Evolutionary conservation across 2,888 invertebrate species (phyloP).

Genomic region (Buathra laborator): DNA sequence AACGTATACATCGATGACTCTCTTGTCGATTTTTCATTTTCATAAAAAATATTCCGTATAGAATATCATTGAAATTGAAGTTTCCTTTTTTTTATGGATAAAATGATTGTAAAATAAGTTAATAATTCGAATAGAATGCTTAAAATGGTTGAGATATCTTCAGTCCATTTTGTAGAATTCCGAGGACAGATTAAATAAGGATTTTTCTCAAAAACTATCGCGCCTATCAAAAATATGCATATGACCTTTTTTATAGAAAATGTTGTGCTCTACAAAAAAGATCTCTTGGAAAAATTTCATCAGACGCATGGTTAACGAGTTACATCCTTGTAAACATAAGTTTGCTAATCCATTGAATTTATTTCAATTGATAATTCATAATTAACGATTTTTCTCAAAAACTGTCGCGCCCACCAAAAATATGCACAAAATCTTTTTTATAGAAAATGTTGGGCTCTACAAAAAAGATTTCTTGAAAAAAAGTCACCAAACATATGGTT

Average conservation of each 20-base stretch:
- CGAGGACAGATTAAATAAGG: not conserved
- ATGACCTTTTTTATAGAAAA: not conserved
- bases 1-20: constrained; percentile 72
- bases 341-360: not conserved
- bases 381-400: not conserved
- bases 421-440: not conserved
- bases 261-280: not conserved
- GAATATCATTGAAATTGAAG: too few relatives aligned
- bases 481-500: not conserved
- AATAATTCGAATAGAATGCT: not conserved
- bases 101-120: too few relatives aligned
- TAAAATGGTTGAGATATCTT: not conserved
- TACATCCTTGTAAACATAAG: not conserved
- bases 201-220: not conserved
- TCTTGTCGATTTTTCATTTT: not conserved
- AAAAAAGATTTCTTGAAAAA: constrained; percentile 3
- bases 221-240: not conserved
- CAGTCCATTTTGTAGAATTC: too few relatives aligned
- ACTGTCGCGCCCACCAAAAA: not conserved
- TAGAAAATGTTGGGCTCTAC: not conserved
- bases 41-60: not conserved
- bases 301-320: not conserved
- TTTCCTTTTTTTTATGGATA: not conserved
- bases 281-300: not conserved
- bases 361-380: not conserved